These are phyloP conservation scores for Stigmatopora argus DNA, from an alignment of 2,113 vertebrate genomes.

Conservation along the genomic window DNA sequence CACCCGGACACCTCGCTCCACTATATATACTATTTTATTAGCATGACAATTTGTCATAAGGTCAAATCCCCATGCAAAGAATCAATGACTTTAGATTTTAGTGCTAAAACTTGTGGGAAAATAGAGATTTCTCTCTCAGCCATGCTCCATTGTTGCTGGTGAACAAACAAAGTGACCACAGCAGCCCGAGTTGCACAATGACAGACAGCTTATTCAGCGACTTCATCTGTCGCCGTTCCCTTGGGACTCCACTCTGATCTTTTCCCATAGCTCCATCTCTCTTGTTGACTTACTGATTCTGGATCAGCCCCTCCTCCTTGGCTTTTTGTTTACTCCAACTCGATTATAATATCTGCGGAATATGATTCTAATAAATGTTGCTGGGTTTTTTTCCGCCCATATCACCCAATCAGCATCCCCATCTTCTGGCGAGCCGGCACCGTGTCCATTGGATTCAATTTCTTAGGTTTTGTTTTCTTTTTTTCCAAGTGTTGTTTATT, in stretches of 20 bases:
- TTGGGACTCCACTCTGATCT: conserved; percentile 66
- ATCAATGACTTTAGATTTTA: conserved; percentile 44
- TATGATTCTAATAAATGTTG: conserved; percentile 15
- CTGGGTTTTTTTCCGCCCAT: background rate
- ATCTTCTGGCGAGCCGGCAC: background rate
- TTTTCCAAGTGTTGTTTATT: conserved; percentile 55
- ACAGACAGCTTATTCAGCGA: conserved; percentile 73
- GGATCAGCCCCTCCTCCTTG: conserved; percentile 20
- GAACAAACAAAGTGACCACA: conserved; percentile 69
- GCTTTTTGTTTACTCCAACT: conserved; percentile 9
- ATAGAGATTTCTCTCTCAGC: conserved; percentile 60
- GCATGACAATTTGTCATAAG: conserved; percentile 50
- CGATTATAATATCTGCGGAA: conserved; percentile 24
- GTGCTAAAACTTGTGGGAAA: conserved; percentile 65
- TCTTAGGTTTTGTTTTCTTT: conserved; percentile 30
- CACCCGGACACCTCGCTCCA: conserved; percentile 26
- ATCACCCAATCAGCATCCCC: background rate
- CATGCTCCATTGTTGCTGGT: conserved; percentile 60
- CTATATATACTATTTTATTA: conserved; percentile 36
- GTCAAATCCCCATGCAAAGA: conserved; percentile 39
- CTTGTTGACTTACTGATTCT: conserved; percentile 39
- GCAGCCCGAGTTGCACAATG: conserved; percentile 68
- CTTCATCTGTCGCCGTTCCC: conserved; percentile 69
- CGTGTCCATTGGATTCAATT: conserved; percentile 2
- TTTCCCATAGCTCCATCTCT: conserved; percentile 66